A percentile compares a stretch with the other conserved stretches of the same genome.
These are phyloP conservation scores for Drosophila virilis DNA, from an alignment of 1,140 invertebrate species.

Conservation along the genomic window DNA sequence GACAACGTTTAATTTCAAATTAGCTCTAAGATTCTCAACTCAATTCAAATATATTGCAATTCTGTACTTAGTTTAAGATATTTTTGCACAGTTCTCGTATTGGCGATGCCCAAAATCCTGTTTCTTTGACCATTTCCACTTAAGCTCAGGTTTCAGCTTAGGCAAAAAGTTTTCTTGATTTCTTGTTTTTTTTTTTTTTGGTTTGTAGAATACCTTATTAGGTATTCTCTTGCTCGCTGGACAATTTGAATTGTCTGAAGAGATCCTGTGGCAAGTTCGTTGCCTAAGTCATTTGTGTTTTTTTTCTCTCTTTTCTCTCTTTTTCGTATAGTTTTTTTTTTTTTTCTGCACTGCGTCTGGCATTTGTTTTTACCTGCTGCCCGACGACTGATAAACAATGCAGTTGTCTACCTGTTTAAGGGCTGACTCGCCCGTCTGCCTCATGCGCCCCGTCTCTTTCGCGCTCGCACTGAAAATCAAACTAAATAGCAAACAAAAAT, in stretches of 20 bases:
- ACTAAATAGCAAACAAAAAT: conserved; percentile 7
- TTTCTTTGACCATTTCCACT: conserved; percentile 3
- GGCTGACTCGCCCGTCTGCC: conserved; percentile 31
- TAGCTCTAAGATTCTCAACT: too few species aligned
- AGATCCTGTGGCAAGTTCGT: conserved; percentile 32
- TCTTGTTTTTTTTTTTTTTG: background rate
- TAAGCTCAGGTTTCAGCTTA: conserved; percentile 10
- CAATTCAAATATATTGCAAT: background rate
- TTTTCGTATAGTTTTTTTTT: background rate
- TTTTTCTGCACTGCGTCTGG: conserved; percentile 44
- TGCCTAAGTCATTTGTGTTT: conserved; percentile 60
- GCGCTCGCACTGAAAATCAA: conserved; percentile 12
- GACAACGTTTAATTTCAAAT: too few species aligned
- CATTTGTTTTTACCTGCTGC: conserved; percentile 72
- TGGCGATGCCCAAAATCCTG: background rate
- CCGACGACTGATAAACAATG: conserved; percentile 65
- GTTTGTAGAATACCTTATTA: conserved; percentile 11
- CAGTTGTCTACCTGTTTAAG: conserved; percentile 72
- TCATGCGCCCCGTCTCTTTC: background rate
- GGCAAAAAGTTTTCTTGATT: background rate
- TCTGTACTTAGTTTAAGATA: background rate
- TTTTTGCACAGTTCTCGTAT: background rate
- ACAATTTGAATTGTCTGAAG: conserved; percentile 18
- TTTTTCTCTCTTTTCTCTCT: conserved; percentile 8
- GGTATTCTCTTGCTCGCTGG: conserved; percentile 3